phyloP scores from a whole-genome alignment of 1,140 invertebrate species.

The Drosophila neocordata region DNA sequence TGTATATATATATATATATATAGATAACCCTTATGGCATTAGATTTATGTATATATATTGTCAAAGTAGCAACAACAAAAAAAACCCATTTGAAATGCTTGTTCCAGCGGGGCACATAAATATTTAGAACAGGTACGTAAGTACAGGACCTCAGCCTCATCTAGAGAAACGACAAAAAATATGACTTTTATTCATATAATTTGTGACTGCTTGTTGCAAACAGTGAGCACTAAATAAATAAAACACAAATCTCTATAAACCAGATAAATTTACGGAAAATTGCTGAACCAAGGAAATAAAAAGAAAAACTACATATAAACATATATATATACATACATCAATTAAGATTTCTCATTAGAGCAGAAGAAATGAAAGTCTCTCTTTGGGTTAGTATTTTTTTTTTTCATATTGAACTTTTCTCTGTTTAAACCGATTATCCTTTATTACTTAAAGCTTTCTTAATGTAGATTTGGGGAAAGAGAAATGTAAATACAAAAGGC shows the following conservation, averaged over 20 bases:
- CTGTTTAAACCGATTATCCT: no score
- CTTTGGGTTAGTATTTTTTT: no score
- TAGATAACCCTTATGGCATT: not conserved
- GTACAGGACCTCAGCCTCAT: not conserved
- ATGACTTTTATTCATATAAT: constrained; percentile 8
- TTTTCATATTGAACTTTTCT: no score
- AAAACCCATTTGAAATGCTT: constrained; percentile 7
- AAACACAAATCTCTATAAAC: not conserved
- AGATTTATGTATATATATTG: not conserved
- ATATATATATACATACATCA: no score
- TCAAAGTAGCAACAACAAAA: not conserved
- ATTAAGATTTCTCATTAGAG: no score
- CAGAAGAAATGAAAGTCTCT: no score
- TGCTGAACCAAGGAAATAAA: no score
- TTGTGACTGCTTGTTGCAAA: not conserved
- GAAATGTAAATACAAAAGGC: no score
- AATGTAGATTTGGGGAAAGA: no score
- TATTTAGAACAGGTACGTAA: not conserved
- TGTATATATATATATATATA: not conserved
- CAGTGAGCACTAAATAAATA: not conserved
- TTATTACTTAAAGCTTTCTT: no score
- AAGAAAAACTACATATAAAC: no score
- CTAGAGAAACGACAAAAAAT: not conserved
- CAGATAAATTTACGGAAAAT: no score
- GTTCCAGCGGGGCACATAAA: not conserved